Evolutionary conservation across 2,797 vertebrate species (phyloP).

Genomic region (Hippocampus kuda): DNA sequence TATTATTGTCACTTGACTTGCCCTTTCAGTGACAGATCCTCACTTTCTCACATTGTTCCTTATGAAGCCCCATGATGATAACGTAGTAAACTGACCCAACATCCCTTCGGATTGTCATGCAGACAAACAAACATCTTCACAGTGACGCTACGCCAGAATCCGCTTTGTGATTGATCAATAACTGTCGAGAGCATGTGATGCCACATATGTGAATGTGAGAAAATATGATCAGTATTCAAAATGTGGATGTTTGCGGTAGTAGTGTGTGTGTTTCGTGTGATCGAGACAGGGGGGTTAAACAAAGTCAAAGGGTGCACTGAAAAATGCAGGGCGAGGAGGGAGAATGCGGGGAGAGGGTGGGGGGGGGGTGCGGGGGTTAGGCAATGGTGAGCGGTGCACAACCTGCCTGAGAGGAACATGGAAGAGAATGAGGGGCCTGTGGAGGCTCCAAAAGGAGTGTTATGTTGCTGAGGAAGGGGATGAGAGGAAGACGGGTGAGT

Average conservation of each 20-base stretch:
- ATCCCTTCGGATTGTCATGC: neutral
- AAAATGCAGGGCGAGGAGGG: conserved; percentile 9
- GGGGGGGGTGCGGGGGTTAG: conserved; percentile 10
- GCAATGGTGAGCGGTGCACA: conserved; percentile 27
- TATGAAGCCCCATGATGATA: neutral
- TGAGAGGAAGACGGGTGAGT: conserved; percentile 37
- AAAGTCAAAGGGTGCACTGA: conserved; percentile 21
- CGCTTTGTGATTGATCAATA: neutral
- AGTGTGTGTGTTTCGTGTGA: conserved; percentile 1
- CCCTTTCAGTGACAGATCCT: neutral
- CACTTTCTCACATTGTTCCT: neutral
- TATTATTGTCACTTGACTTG: too few relatives aligned
- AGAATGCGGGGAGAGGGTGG: too few relatives aligned
- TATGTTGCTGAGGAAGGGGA: conserved; percentile 33
- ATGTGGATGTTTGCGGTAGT: neutral
- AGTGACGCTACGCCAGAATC: neutral
- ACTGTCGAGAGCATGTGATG: neutral
- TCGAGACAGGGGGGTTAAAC: neutral
- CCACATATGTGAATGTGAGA: neutral
- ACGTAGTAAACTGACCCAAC: neutral
- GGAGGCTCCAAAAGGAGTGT: conserved; percentile 58
- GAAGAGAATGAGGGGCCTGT: conserved; percentile 57
- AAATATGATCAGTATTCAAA: neutral
- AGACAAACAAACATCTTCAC: neutral
- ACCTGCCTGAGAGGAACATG: conserved; percentile 82